phyloP scores from a whole-genome alignment of 2,797 vertebrate species.

The Enteromius mattozi region DNA sequence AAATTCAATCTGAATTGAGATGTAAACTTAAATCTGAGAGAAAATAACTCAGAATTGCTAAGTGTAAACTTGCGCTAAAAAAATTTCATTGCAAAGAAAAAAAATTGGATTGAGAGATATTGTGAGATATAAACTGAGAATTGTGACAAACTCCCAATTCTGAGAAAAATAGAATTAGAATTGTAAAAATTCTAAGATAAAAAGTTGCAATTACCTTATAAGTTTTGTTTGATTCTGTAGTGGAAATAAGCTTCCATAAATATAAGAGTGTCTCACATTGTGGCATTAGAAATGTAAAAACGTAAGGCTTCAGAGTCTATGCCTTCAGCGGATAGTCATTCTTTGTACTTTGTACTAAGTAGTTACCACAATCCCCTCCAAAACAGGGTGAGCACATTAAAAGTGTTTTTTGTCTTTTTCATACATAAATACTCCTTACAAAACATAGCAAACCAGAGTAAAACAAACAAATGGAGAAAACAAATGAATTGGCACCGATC shows the following conservation, averaged over 20 bases:
- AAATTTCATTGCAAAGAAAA: not conserved
- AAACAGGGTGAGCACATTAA: conserved; percentile 61
- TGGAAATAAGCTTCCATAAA: conserved; percentile 5
- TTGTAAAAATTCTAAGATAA: not conserved
- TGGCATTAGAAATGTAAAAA: conserved; percentile 45
- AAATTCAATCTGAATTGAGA: not conserved
- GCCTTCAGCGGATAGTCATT: conserved; percentile 45
- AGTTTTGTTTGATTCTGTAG: not conserved
- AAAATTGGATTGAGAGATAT: not conserved
- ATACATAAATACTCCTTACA: conserved; percentile 65
- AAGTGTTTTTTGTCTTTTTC: conserved; percentile 58
- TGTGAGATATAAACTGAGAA: not conserved
- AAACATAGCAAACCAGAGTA: conserved; percentile 55
- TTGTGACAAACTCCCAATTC: not conserved
- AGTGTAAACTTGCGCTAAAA: not conserved
- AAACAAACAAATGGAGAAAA: conserved; percentile 36
- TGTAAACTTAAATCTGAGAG: not conserved
- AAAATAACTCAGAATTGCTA: not conserved
- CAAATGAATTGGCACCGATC: conserved; percentile 55
- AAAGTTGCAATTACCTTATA: not conserved
- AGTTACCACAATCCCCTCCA: conserved; percentile 57
- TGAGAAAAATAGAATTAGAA: not conserved
- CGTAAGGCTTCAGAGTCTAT: conserved; percentile 29
- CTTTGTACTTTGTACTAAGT: conserved; percentile 51
- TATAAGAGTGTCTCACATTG: conserved; percentile 18